Evolutionary conservation across 2,113 vertebrate species (phyloP), one percentile per base, ranked within the genome.

Genomic region (Vulpes ferrilata): DNA sequence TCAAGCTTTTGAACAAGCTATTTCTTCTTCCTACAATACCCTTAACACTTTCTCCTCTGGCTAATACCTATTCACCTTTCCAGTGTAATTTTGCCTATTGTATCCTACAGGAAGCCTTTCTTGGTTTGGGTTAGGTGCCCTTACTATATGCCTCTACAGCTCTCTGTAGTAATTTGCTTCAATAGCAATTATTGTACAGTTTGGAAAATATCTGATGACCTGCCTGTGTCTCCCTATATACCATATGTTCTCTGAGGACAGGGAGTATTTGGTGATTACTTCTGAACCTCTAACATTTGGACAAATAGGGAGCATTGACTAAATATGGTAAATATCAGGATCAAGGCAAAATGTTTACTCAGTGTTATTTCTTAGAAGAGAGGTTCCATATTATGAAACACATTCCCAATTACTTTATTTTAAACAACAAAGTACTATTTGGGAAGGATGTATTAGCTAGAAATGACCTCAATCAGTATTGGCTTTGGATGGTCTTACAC

Each of bases 321-420:
- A 94, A 89, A 90, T 30, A 81, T 5, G 30, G 22, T 30, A 57
- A 76, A 90, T 65, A 82, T 81, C 60, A 92, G 62, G 94, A 96
- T 55, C 78, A 90, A 90, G 22, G 57, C 67, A 93, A 96, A 92
- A 17, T 82, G 30, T 95, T 95, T 64, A 84, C 10, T 78, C 78
- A 64, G 35, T 69, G 55, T 30, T 85, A 90, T 86, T 92, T 64
- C 64, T 76, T 32, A 94, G 35, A 87, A 89, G 51, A 94, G 17
- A 95, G 71, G 5, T 5, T 73, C 25, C 38, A 74, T 59, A 78
- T 85, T 55, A 95, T 82, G 23, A 11, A 38, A 12, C 13, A 94
- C 1, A 92, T 0, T 62, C 9, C 5, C 43, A 78, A 57, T 59
- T 78, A 71, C 6, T 79, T 69, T 73, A 73, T 92, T 85, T 95